Base-by-base conservation (phyloP, 2,113 vertebrate species). In the Steatornis caripensis region DNA sequence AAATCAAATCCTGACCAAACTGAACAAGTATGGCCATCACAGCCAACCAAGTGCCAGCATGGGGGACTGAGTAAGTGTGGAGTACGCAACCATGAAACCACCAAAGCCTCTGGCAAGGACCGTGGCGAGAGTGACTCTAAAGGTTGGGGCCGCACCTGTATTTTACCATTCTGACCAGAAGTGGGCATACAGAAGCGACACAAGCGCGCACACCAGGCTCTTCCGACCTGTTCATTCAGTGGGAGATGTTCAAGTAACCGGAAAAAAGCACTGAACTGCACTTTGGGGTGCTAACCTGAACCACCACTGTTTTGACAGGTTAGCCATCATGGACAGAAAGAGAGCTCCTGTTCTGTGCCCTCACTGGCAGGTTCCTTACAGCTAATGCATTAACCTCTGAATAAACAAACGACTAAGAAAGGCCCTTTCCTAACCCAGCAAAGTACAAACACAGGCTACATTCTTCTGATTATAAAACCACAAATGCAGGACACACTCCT, bases 361-460 rank as follows among this genome's bases (percentile, higher is more conserved):
- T 46, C 24, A 45, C 88, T 64, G 72, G 80, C 89, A 92, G 83
- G 86, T 92, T 89, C 74, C 90, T 87, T 65, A 29, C 76, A 76
- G 89, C 65, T 71, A 69, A 94, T 60, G 74, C 88, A 89, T 84
- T 93, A 95, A 92, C 92, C 79, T 93, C 89, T 76, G 90, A 84
- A 95, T 82, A 97, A 97, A 96, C 94, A 95, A 96, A 71, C 12
- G 13, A 18, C 72, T 39, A 68, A 83, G 54, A 91, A 90, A 71
- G 74, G 77, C 84, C 91, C 57, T 82, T 91, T 84, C 80, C 92
- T 76, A 65, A 68, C 89, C 70, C 27, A 69, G 92, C 74, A 20
- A 66, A 91, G 95, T 61, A 80, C 94, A 96, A 95, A 96, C 92
- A 96, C 80, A 84, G 89, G 60, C 77, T 49, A 7, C 90, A 92